These are phyloP conservation scores for Datnioides undecimradiatus DNA, from an alignment of 2,113 vertebrate species.

Conservation along the genomic window DNA sequence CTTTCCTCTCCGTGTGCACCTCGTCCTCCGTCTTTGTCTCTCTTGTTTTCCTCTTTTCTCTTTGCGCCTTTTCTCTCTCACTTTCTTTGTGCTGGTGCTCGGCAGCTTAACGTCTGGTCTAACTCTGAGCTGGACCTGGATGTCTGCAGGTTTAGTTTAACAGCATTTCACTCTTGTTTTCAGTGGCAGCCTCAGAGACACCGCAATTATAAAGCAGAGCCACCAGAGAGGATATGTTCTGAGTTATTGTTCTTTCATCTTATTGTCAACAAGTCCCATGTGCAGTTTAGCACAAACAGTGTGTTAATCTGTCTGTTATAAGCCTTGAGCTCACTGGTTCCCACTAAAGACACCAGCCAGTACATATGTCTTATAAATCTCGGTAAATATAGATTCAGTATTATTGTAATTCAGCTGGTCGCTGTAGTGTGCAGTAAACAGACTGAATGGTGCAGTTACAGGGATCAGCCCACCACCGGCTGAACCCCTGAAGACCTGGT, in stretches of 20 bases:
- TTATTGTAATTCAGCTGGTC: no score
- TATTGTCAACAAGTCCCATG: neutral
- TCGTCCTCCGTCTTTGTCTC: neutral
- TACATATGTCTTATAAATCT: neutral
- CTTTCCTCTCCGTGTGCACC: neutral
- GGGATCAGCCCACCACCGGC: no score
- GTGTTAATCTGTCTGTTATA: neutral
- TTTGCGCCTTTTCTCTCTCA: constrained; percentile 1
- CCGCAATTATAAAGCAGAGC: neutral
- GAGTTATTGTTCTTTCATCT: neutral
- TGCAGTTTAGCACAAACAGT: neutral
- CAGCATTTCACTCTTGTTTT: neutral
- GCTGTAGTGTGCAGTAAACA: neutral
- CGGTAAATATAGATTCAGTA: no score
- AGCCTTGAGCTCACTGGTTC: neutral
- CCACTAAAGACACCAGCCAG: neutral
- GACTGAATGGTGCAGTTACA: no score
- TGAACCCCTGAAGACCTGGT: no score
- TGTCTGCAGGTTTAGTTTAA: neutral
- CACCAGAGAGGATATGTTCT: neutral
- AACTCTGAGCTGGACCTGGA: neutral
- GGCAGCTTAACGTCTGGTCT: neutral
- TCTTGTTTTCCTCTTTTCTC: neutral
- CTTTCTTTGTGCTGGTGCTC: neutral
- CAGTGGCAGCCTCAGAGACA: neutral